phyloP scores from a whole-genome alignment of 2,797 vertebrate species.

The Anguilla marmorata region DNA sequence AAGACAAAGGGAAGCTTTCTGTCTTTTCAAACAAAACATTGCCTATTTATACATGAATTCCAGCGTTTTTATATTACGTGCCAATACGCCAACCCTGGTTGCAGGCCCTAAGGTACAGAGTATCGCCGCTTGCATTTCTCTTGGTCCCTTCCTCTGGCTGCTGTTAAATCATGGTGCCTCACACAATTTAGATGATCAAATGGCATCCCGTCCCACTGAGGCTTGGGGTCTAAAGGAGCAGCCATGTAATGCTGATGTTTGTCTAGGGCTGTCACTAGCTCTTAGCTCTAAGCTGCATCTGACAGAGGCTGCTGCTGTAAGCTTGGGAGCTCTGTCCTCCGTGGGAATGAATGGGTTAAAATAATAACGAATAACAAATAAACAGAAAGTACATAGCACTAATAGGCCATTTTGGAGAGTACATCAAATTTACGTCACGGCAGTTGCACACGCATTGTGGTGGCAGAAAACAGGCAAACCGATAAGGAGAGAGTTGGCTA shows the following conservation, averaged over 20 bases:
- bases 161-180: background rate
- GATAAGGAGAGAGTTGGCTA: no score
- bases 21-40: background rate
- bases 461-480: no score
- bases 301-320: background rate
- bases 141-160: background rate
- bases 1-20: background rate
- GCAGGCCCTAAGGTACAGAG: background rate
- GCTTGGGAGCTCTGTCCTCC: background rate
- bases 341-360: background rate
- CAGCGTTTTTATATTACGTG: background rate
- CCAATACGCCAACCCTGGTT: background rate
- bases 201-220: background rate
- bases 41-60: background rate
- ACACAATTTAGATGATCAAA: conserved; percentile 1
- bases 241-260: background rate
- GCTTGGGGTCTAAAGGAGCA: background rate
- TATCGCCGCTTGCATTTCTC: background rate
- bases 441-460: no score
- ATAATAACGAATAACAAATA: background rate
- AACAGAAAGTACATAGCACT: background rate
- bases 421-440: no score
- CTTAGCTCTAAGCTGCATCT: background rate
- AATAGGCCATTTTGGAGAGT: no score
- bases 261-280: background rate